phyloP scores from a whole-genome alignment of 2,888 invertebrate species.

The Cerastoderma edule region DNA sequence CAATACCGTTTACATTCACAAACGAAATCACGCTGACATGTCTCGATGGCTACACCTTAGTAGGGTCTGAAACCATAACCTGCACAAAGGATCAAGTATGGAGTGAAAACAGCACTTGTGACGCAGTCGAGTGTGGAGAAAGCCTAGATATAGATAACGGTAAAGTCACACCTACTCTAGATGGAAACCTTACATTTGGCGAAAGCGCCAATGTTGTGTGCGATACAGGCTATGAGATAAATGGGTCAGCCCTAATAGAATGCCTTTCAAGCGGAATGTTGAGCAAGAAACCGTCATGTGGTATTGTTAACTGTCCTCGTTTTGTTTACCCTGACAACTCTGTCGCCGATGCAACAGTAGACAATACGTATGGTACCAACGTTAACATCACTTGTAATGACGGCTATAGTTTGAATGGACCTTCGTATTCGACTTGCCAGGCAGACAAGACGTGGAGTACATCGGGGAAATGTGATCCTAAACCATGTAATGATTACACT shows the following conservation, averaged over 20 bases:
- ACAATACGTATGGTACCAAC: neutral
- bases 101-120: neutral
- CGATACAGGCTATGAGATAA: neutral
- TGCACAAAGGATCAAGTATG: neutral
- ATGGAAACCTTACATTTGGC: constrained; percentile 3
- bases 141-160: neutral
- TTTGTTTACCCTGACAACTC: neutral
- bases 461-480: neutral
- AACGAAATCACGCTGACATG: neutral
- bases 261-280: neutral
- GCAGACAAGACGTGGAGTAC: constrained; percentile 10
- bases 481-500: neutral
- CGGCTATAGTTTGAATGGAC: neutral
- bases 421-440: neutral
- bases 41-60: neutral
- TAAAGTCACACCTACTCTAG: neutral
- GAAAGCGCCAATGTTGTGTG: neutral
- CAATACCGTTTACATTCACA: neutral
- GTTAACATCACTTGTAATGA: neutral
- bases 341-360: neutral
- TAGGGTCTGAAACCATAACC: neutral
- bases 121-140: neutral
- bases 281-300: neutral
- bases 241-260: neutral
- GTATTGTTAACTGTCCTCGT: neutral